phyloP scores from a whole-genome alignment of 1,140 invertebrate genomes.

The Sinella curviseta region DNA sequence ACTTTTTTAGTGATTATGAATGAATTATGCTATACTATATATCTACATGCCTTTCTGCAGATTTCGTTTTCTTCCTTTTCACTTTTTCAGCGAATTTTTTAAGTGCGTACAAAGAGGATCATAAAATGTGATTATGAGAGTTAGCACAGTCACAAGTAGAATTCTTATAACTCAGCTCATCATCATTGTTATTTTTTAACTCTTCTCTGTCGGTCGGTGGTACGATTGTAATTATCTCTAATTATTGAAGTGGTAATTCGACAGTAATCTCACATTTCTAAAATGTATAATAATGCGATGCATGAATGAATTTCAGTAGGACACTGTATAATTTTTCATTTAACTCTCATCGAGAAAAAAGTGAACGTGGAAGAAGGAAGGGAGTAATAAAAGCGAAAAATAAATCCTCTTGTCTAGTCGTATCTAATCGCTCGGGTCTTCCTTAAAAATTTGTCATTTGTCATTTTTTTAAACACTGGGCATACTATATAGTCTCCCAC shows the following conservation, averaged over 20 bases:
- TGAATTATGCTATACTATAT: too few species aligned
- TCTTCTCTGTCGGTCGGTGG: background rate
- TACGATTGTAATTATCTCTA: background rate
- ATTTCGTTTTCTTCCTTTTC: too few species aligned
- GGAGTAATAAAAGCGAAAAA: background rate
- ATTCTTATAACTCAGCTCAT: too few species aligned
- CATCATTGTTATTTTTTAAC: too few species aligned
- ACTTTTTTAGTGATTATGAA: background rate
- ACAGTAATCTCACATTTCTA: background rate
- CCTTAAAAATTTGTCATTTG: background rate
- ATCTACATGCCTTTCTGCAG: too few species aligned
- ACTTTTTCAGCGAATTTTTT: background rate
- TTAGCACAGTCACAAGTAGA: background rate
- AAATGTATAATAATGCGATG: background rate
- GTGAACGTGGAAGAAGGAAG: too few species aligned
- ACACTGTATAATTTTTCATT: background rate
- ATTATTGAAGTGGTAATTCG: conserved; percentile 6
- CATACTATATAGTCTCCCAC: background rate
- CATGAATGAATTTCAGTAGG: background rate
- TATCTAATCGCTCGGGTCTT: background rate
- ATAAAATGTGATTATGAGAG: background rate
- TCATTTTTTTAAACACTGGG: background rate
- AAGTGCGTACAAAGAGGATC: background rate
- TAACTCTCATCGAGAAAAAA: too few species aligned
- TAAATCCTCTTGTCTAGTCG: background rate